Evolutionary conservation across 2,113 vertebrate genomes (phyloP), one percentile per base, ranked within the genome.

Genomic region (Neopipo cinnamomea): DNA sequence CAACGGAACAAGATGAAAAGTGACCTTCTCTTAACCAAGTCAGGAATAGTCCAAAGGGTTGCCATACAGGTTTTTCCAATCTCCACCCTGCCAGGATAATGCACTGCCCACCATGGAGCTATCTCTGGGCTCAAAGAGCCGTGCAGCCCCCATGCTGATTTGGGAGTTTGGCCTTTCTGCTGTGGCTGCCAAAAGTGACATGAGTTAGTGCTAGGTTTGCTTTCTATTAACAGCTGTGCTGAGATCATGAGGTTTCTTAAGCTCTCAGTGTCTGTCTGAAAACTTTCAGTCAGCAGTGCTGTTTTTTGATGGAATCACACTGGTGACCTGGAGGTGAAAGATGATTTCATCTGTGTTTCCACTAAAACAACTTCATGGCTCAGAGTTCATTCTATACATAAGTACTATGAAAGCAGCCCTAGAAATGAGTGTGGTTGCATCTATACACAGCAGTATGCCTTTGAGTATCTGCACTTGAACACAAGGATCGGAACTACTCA

Each of bases 171-270:
- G 79, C 35, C 88, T 93, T 90, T 95, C 85, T 97, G 93, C 93
- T 92, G 92, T 33, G 75, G 61, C 93, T 95, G 93, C 92, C 95
- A 94, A 96, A 94, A 96, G 83, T 81, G 92, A 86, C 95, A 88
- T 86, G 90, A 91, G 56, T 95, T 96, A 96, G 95, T 84, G 93
- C 88, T 93, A 86, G 72, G 47, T 97, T 96, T 94, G 92, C 85
- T 96, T 96, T 97, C 92, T 93, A 65, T 91, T 94, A 91, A 83
- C 93, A 96, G 95, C 90, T 91, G 90, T 92, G 96, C 93, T 96
- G 95, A 96, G 85, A 90, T 96, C 93, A 96, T 95, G 95, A 89
- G 63, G 90, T 96, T 97, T 96, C 88, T 95, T 96, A 96, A 95
- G 93, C 94, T 96, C 95, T 80, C 80, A 67, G 76, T 88, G 56